phyloP scores from a whole-genome alignment of 2,888 invertebrate genomes.

The Eulithis prunata region DNA sequence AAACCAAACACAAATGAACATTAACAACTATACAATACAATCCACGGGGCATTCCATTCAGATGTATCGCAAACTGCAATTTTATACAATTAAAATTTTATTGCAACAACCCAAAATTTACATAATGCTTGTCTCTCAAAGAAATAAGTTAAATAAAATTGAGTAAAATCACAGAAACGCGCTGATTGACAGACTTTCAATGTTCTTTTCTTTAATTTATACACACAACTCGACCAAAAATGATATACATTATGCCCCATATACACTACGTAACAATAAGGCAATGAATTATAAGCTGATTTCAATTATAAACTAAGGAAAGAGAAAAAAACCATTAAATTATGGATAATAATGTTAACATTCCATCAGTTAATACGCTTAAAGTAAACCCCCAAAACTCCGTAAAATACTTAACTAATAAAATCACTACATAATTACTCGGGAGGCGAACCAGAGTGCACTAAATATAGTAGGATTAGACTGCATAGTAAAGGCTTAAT shows the following conservation, averaged over 20 bases:
- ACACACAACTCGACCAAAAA: conserved; percentile 41
- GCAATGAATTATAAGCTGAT: conserved; percentile 59
- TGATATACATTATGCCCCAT: conserved; percentile 57
- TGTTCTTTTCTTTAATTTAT: conserved; percentile 24
- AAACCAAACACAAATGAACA: conserved; percentile 47
- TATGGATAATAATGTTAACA: conserved; percentile 63
- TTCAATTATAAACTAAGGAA: conserved; percentile 43
- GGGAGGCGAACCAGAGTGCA: conserved; percentile 47
- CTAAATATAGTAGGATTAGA: conserved; percentile 42
- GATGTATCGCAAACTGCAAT: conserved; percentile 64
- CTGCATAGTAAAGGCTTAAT: conserved; percentile 35
- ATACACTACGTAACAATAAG: conserved; percentile 59
- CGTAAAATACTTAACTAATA: conserved; percentile 62
- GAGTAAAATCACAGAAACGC: conserved; percentile 62
- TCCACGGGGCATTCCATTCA: conserved; percentile 67
- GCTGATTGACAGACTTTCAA: conserved; percentile 44
- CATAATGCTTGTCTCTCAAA: conserved; percentile 59
- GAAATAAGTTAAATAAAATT: conserved; percentile 52
- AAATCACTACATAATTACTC: conserved; percentile 48
- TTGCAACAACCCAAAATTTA: conserved; percentile 82
- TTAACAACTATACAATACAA: conserved; percentile 61
- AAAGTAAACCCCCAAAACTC: conserved; percentile 66
- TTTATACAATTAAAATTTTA: conserved; percentile 70
- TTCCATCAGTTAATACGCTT: conserved; percentile 71
- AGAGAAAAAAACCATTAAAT: conserved; percentile 44